Evolutionary conservation across 92 coral and sea anemone genomes (phyloP).

Genomic region (Epizoanthus stellaris): DNA sequence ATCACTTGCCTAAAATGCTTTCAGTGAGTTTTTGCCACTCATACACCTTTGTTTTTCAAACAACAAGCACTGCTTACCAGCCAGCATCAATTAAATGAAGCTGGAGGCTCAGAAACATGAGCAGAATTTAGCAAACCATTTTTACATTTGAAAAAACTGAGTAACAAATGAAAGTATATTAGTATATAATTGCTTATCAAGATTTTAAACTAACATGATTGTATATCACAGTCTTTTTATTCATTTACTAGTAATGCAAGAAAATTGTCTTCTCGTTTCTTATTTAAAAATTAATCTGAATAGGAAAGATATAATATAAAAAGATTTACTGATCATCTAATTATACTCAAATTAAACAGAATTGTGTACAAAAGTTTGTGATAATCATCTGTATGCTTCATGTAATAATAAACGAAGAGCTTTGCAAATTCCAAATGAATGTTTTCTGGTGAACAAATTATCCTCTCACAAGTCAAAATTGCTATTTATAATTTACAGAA

Average conservation of each 20-base stretch:
- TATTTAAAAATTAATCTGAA: background rate
- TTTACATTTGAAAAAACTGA: too few species aligned
- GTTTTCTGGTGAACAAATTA: conserved; percentile 2
- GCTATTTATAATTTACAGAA: background rate
- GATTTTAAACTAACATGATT: background rate
- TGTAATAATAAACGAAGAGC: background rate
- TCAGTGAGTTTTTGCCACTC: background rate
- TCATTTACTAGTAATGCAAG: background rate
- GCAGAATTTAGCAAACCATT: too few species aligned
- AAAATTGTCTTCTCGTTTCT: background rate
- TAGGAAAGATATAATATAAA: background rate
- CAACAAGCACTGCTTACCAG: too few species aligned
- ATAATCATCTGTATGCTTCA: background rate
- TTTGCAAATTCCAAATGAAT: background rate
- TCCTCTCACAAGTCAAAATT: background rate
- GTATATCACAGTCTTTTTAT: background rate
- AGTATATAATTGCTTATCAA: background rate
- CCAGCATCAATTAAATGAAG: too few species aligned
- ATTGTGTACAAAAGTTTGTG: background rate
- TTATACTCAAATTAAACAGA: background rate
- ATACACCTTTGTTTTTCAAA: background rate
- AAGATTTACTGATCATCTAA: background rate
- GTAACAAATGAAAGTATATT: background rate
- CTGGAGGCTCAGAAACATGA: too few species aligned
- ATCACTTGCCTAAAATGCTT: too few species aligned